These are phyloP conservation scores for Andrena chrysosceles DNA, from an alignment of 2,888 invertebrate species.

Conservation along the genomic window DNA sequence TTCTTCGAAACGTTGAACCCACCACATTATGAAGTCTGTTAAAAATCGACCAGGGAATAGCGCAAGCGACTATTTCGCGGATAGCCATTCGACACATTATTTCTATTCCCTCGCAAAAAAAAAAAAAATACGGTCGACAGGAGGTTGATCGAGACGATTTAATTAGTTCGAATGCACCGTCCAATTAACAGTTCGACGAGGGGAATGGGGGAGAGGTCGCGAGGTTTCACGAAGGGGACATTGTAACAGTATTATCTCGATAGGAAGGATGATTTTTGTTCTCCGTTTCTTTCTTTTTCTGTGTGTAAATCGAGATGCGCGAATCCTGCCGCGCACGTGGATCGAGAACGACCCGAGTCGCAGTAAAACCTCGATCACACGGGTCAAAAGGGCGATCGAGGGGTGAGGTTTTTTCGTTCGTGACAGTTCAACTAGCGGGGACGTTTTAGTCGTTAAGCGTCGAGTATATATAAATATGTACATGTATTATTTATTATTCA, in stretches of 20 bases:
- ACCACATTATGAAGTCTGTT: neutral
- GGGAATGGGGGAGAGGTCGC: slow-evolving; percentile 7
- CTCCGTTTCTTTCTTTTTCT: neutral
- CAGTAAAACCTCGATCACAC: slow-evolving; percentile 20
- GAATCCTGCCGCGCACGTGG: neutral
- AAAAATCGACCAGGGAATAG: too few species aligned
- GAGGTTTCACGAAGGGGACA: slow-evolving; percentile 25
- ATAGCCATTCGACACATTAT: too few species aligned
- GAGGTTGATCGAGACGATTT: slow-evolving; percentile 16
- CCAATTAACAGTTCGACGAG: slow-evolving; percentile 39
- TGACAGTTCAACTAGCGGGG: neutral
- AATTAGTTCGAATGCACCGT: slow-evolving; percentile 57
- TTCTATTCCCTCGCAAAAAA: neutral
- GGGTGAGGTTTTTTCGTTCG: neutral
- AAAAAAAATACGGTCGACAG: neutral
- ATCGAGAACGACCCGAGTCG: neutral
- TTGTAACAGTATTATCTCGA: slow-evolving; percentile 48
- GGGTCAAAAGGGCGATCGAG: neutral
- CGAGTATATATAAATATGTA: slow-evolving; percentile 1
- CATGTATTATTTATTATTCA: slow-evolving; percentile 30
- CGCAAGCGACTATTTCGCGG: too few species aligned
- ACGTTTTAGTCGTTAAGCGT: slow-evolving; percentile 27
- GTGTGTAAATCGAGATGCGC: neutral
- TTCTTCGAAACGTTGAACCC: neutral
- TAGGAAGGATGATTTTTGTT: neutral